Evolutionary conservation across 2,113 vertebrate species (phyloP).

Genomic region (Dicrurus megarhynchus): DNA sequence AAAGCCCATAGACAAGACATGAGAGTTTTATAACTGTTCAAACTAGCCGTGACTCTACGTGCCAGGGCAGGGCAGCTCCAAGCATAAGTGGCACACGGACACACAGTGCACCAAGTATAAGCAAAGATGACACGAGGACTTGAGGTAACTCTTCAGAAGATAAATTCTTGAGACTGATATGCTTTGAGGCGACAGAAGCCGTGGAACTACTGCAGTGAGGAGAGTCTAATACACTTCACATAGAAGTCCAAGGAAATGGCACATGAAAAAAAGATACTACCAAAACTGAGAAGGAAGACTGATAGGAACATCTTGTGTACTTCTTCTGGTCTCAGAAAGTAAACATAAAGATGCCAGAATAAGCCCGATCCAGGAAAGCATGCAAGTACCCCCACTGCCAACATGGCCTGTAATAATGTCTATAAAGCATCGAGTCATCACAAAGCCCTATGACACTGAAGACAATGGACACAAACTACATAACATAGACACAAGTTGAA

Average conservation of each 20-base stretch:
- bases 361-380: accelerated
- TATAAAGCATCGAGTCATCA: background rate
- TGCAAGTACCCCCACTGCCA: accelerated
- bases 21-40: background rate
- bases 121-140: background rate
- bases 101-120: background rate
- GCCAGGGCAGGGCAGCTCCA: background rate
- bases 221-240: no score
- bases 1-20: background rate
- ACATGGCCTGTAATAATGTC: accelerated
- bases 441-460: background rate
- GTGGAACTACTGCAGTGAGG: background rate
- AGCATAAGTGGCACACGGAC: background rate
- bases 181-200: accelerated
- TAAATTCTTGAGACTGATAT: accelerated
- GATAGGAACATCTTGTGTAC: background rate
- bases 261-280: background rate
- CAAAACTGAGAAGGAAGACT: background rate
- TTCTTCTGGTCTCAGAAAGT: background rate
- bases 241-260: background rate
- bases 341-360: background rate
- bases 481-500: background rate
- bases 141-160: background rate
- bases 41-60: accelerated
- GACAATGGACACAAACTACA: background rate